These are phyloP conservation scores for Sepioteuthis lessoniana DNA, from an alignment of 2,888 invertebrate genomes.

Conservation along the genomic window DNA sequence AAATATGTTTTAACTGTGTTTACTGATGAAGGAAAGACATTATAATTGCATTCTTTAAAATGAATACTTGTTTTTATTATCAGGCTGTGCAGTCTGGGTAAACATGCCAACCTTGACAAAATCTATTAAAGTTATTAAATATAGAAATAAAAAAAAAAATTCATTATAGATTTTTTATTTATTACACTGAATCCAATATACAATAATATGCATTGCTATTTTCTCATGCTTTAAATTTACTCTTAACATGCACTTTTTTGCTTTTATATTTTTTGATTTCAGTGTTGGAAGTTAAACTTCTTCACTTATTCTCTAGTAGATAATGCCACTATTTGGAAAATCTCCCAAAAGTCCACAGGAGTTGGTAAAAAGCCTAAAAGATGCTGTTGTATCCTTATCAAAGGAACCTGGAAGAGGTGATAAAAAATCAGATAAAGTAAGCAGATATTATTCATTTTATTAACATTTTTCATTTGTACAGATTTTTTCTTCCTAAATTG, in stretches of 20 bases:
- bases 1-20: too few species aligned
- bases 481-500: neutral
- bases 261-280: neutral
- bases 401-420: slow-evolving; percentile 59
- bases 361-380: slow-evolving; percentile 92
- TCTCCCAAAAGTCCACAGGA: slow-evolving; percentile 98
- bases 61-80: too few species aligned
- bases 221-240: neutral
- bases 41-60: too few species aligned
- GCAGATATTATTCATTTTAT: neutral
- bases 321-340: slow-evolving; percentile 87
- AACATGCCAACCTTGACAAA: too few species aligned
- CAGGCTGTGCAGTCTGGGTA: too few species aligned
- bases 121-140: too few species aligned
- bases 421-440: slow-evolving; percentile 65
- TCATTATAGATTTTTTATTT: too few species aligned
- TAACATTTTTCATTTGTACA: neutral
- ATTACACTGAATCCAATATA: too few species aligned
- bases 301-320: slow-evolving; percentile 46
- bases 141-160: too few species aligned
- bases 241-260: neutral
- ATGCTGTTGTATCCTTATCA: slow-evolving; percentile 88
- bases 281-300: slow-evolving; percentile 39
- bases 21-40: too few species aligned
- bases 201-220: too few species aligned